phyloP scores from a whole-genome alignment of 2,797 vertebrate species.

The Nasua narica region DNA sequence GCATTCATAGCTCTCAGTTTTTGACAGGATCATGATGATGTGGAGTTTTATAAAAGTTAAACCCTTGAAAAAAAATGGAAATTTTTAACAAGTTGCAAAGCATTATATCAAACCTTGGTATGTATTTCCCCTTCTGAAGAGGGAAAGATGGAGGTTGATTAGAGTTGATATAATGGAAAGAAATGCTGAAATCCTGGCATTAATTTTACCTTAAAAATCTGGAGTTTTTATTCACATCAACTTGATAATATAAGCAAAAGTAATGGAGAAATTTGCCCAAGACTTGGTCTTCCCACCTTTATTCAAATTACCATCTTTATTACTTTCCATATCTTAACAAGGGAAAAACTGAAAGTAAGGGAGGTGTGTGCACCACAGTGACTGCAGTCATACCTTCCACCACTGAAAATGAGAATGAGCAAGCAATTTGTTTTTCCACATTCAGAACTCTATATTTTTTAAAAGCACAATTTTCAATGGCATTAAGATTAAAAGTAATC shows the following conservation, averaged over 20 bases:
- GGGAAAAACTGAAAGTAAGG: conserved; percentile 82
- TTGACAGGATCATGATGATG: conserved; percentile 62
- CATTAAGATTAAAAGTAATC: conserved; percentile 15
- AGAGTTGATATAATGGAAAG: conserved; percentile 47
- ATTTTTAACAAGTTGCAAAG: conserved; percentile 52
- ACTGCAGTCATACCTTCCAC: conserved; percentile 81
- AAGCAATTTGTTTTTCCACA: conserved; percentile 43
- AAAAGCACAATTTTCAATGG: conserved; percentile 3
- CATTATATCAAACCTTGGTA: neutral
- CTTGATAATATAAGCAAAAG: conserved; percentile 67
- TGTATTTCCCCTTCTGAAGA: conserved; percentile 13
- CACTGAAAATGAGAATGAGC: conserved; percentile 67
- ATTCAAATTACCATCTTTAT: conserved; percentile 79
- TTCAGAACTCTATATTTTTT: conserved; percentile 32
- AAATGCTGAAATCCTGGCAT: conserved; percentile 35
- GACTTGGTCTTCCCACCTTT: conserved; percentile 78
- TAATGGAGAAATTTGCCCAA: conserved; percentile 73
- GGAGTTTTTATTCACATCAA: conserved; percentile 68
- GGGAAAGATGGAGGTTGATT: conserved; percentile 8
- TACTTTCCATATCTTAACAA: conserved; percentile 79
- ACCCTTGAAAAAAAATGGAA: conserved; percentile 43
- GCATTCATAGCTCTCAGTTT: conserved; percentile 41
- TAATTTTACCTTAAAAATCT: conserved; percentile 44
- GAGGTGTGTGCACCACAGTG: conserved; percentile 64
- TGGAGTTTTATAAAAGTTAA: conserved; percentile 58